Evolutionary conservation across 2,888 invertebrate genomes (phyloP).

Genomic region (Drosophila ustulata): DNA sequence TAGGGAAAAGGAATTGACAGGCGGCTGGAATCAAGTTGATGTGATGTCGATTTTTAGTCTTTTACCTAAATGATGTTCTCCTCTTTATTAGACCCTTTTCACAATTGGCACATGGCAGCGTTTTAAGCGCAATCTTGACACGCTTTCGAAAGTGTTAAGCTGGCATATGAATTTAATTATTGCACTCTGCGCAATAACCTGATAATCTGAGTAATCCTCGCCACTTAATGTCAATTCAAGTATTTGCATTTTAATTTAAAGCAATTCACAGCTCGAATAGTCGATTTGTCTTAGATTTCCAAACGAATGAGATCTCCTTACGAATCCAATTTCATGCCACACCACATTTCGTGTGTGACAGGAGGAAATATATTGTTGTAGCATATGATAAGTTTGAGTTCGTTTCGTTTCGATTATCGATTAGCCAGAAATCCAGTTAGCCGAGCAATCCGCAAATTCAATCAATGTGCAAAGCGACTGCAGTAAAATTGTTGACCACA

Average conservation of each 20-base stretch:
- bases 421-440: slow-evolving; percentile 29
- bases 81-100: slow-evolving; percentile 2
- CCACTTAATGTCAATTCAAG: neutral
- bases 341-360: neutral
- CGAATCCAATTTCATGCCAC: slow-evolving; percentile 12
- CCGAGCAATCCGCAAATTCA: slow-evolving; percentile 34
- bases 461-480: slow-evolving; percentile 35
- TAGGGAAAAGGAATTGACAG: neutral
- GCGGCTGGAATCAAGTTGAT: neutral
- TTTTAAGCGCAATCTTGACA: neutral
- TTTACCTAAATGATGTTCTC: neutral
- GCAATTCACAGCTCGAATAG: slow-evolving; percentile 5
- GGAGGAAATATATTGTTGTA: slow-evolving; percentile 2
- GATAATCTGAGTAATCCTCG: neutral
- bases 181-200: neutral
- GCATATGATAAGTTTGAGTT: neutral
- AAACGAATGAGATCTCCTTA: neutral
- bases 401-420: slow-evolving; percentile 25
- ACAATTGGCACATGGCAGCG: neutral
- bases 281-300: slow-evolving; percentile 5
- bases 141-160: neutral
- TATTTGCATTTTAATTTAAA: slow-evolving; percentile 5
- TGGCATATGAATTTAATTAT: neutral
- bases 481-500: slow-evolving; percentile 28
- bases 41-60: neutral